Base-by-base conservation (phyloP, 2,113 vertebrate genomes). In the Chaetodon auriga region DNA sequence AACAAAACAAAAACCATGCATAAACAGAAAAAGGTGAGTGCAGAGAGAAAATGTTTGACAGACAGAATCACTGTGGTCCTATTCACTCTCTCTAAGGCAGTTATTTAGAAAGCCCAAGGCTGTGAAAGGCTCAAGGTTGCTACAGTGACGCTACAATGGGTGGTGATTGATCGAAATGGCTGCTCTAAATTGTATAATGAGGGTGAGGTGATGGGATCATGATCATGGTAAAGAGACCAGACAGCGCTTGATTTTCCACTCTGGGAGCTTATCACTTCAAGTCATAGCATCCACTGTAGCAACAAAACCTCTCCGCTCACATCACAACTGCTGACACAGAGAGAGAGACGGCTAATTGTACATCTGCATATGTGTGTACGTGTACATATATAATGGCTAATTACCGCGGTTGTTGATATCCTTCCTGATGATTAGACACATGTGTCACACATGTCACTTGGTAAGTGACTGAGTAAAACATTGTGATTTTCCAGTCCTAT, bases 101-200 rank as follows among this genome's bases (percentile, higher is more conserved):
- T 80, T 82, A 77, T 77, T 88, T 68, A 77, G 23, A 81, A 68
- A 77, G 46, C 6, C 10, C 46, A 65, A 45, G 62, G 38, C 62
- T 74, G 49, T 69, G 78, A 85, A 60, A 77, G 71, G 53, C 75
- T 89, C 81, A 85, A 79, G 84, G 85, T 86, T 89, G 79, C 83
- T 68, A 68, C 81, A 64, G 75, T 61, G 64, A 86, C 38, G 65
- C 55, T 48, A 83, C 79, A 89, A 89, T 76, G 64, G 74, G 19
- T 48, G 45, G 60, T 78, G 86, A 90, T 87, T 89, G 89, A 92
- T 87, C 45, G 18, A 88, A 91, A 91, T 78, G 64, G 78, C 79
- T 78, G 81, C 57, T 80, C 62, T 83, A 88, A 92, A 92, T 90
- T 91, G 83, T 80, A 82, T 87, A 89, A 91, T 89, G 86, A 90